Percentiles rank a stretch among this genome's conserved stretches.
phyloP scores from a whole-genome alignment of 2,888 invertebrate genomes.

The Eulithis testata region DNA sequence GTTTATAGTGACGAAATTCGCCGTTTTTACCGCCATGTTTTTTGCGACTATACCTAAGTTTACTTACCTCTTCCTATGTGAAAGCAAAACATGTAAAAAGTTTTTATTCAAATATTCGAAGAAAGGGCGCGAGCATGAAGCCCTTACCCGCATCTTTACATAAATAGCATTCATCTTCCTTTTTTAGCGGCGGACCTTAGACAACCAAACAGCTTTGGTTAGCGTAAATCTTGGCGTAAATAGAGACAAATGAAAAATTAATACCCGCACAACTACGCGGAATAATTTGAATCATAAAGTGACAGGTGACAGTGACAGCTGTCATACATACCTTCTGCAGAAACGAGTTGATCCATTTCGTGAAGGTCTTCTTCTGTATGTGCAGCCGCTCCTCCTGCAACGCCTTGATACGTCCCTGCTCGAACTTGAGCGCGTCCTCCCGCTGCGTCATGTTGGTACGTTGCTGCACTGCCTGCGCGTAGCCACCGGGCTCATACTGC shows the following conservation, averaged over 20 bases:
- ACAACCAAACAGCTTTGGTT: too few relatives aligned
- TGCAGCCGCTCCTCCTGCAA: conserved; percentile 98
- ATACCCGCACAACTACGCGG: too few relatives aligned
- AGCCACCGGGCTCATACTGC: conserved; percentile 88
- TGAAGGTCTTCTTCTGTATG: conserved; percentile 99
- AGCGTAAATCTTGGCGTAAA: too few relatives aligned
- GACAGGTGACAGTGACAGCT: background rate
- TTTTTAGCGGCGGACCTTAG: too few relatives aligned
- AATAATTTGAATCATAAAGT: background rate
- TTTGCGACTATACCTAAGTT: background rate
- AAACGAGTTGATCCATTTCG: conserved; percentile 99
- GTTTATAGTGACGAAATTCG: too few relatives aligned
- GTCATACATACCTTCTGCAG: conserved; percentile 90
- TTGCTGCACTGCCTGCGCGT: conserved; percentile 86
- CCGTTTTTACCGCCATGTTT: background rate
- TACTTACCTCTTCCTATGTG: conserved; percentile 25
- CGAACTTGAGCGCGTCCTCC: conserved; percentile 96
- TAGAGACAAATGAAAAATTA: too few relatives aligned
- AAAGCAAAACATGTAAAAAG: conserved; percentile 2
- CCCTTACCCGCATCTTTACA: too few relatives aligned
- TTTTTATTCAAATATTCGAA: background rate
- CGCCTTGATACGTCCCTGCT: conserved; percentile 97
- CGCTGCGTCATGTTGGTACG: conserved; percentile 94
- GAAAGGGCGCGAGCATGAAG: too few relatives aligned
- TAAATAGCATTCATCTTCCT: too few relatives aligned